Evolutionary conservation across 2,797 vertebrate genomes (phyloP), one percentile per base, ranked within the genome.

Genomic region (Schizopygopsis malacanthus): DNA sequence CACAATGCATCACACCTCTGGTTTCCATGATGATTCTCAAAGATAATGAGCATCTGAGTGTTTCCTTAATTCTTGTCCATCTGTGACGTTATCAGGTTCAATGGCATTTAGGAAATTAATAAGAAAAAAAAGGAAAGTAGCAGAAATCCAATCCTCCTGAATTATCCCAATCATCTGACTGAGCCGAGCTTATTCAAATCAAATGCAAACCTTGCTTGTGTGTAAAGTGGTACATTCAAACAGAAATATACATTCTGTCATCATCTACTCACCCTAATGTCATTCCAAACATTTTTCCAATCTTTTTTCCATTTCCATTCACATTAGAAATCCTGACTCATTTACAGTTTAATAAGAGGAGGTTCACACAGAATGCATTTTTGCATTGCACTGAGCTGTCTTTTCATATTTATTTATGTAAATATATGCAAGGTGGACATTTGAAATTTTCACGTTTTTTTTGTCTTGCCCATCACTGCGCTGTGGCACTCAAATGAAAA

Each of bases 21-120:
- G 25, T 63, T 61, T 41, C 20, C 12, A 45, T n/a, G 45, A 67
- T 63, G 56, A 39, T 52, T 25, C 2, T 76, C 7, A 25, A 47
- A 65, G 59, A 83, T 52, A 83, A 67, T 25, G 20, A 52, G 33
- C 43, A 20, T 61, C 41, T 75, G 25, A 63, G 47, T 50, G 54
- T 82, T 41, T 47, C 4, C 7, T 63, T 83, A 13, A 50, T 37
- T 63, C 25, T 63, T n/a, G 12, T 47, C n/a, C 15, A 9, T 15
- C 5, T 50, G 22, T 50, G 54, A 75, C 22, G 7, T 37, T 37
- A 83, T 75, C 39, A 1, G 18, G 25, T 41, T 76, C 43, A 76
- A 37, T 25, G 45, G 56, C 28, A 52, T 76, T 76, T 5, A 9
- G 22, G 7, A 59, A 65, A 63, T 75, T 13, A 28, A 6, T 12